Evolutionary conservation across 2,797 vertebrate species (phyloP).

Genomic region (Carapus acus): DNA sequence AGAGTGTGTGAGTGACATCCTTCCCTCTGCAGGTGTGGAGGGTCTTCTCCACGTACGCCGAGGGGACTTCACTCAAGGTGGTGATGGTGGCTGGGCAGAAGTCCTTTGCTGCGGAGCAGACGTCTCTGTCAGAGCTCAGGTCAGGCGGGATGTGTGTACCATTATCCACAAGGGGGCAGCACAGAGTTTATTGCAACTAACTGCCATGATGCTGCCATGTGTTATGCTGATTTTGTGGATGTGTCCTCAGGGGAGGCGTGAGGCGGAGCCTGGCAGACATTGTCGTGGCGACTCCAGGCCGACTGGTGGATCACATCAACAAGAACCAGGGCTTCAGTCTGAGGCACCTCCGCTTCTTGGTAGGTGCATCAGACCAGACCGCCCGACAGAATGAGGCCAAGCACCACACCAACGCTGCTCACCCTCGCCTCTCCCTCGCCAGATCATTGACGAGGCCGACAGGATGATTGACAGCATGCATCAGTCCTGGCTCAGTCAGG

Average conservation of each 20-base stretch:
- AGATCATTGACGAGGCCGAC: conserved; percentile 95
- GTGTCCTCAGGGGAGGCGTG: conserved; percentile 48
- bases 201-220: too few relatives aligned
- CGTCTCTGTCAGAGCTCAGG: conserved; percentile 79
- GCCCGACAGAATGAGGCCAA: too few relatives aligned
- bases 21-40: conserved; percentile 76
- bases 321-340: conserved; percentile 81
- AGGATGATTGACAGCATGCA: conserved; percentile 96
- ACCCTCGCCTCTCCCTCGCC: background rate
- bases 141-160: too few relatives aligned
- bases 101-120: conserved; percentile 81
- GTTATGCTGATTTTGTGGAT: background rate
- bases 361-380: conserved; percentile 52
- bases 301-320: conserved; percentile 91
- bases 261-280: conserved; percentile 85
- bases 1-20: background rate
- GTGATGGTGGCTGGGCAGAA: conserved; percentile 84
- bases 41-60: conserved; percentile 82
- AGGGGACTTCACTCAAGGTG: conserved; percentile 79
- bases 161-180: too few relatives aligned
- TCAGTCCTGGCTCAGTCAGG: conserved; percentile 86
- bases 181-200: too few relatives aligned
- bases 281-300: conserved; percentile 88
- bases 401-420: background rate
- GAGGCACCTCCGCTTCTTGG: conserved; percentile 84